Base-by-base conservation (phyloP, 2,113 vertebrate genomes). In the Hucho hucho region DNA sequence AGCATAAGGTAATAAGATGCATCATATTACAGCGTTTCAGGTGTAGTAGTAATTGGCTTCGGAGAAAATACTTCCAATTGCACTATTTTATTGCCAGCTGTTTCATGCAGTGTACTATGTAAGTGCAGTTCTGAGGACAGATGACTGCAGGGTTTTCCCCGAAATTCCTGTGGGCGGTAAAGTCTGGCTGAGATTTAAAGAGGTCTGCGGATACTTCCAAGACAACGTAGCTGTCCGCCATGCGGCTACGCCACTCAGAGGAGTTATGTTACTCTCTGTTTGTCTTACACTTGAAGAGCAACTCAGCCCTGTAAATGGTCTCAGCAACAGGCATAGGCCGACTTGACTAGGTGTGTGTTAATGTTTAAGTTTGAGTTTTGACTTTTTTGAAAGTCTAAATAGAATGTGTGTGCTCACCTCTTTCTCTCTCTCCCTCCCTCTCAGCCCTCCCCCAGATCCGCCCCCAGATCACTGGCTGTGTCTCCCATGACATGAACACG, bases 401-500 rank as follows among this genome's bases (percentile, higher is more conserved):
- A 53, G 49, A 53, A 0, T 22, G 18, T 72, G 37, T 43, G 11
- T 68, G 22, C 58, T 66, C 72, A 24, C 24, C 58, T 75, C 26
- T 37, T 43, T 43, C 79, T 69, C 26, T 69, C 66, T 29, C 24
- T 69, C 32, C 65, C 56, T 4, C 67, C 46, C 43, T 87, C 72
- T 28, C 89, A 97, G 95, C 80, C 22, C 29, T 82, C 72, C 79
- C 86, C 3, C 46, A 76, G 63, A 83, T 0, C 28, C 80, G 64
- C 64, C 94, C 95, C 69, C 91, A 92, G 70, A 90, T 97, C 87
- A 94, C 92, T 58, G 91, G 92, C 77, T 99, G 98, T 69, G 91
- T 95, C 87, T 98, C 97, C 32, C 83, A 92, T 77, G 95, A 98
- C 87, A 91, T 96, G 91, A 94, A 95, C 86, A 97, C 96, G 0